Evolutionary conservation across 2,113 vertebrate genomes (phyloP).

Genomic region (Pelvicachromis taeniatus): DNA sequence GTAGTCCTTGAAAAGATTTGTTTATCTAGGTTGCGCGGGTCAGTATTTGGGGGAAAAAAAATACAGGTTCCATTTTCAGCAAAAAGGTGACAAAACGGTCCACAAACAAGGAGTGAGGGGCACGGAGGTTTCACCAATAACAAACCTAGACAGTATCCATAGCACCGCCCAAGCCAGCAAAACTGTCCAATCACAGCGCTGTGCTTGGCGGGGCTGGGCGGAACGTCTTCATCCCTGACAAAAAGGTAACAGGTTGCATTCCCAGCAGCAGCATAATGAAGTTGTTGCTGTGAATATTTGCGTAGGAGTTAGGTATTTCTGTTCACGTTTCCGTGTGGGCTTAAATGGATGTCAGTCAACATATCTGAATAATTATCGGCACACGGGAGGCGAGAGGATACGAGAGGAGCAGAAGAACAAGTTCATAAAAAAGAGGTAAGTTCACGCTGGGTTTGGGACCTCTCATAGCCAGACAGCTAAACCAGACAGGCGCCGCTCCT

Average conservation of each 20-base stretch:
- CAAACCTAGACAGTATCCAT: neutral
- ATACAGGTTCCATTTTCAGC: neutral
- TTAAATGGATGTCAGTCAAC: neutral
- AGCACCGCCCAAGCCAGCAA: slow-evolving; percentile 11
- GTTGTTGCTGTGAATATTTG: slow-evolving; percentile 2
- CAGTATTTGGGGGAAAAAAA: neutral
- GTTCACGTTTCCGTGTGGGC: neutral
- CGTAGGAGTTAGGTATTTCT: neutral
- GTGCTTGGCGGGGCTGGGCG: slow-evolving; percentile 37
- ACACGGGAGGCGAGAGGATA: neutral
- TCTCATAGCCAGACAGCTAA: neutral
- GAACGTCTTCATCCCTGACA: slow-evolving; percentile 46
- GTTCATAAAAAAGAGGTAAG: slow-evolving; percentile 43
- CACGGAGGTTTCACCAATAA: slow-evolving; percentile 25
- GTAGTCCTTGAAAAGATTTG: neutral
- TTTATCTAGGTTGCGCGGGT: neutral
- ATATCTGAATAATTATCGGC: neutral
- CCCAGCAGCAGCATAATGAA: slow-evolving; percentile 36
- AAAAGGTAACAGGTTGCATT: slow-evolving; percentile 79
- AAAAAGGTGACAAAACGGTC: neutral
- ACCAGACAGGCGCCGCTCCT: neutral
- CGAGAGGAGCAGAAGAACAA: neutral
- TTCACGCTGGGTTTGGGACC: slow-evolving; percentile 11
- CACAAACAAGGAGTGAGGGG: slow-evolving; percentile 1
- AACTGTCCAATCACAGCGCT: slow-evolving; percentile 52